Conservation (phyloP, 2,888 invertebrate species). For the Philereme vetulata region DNA sequence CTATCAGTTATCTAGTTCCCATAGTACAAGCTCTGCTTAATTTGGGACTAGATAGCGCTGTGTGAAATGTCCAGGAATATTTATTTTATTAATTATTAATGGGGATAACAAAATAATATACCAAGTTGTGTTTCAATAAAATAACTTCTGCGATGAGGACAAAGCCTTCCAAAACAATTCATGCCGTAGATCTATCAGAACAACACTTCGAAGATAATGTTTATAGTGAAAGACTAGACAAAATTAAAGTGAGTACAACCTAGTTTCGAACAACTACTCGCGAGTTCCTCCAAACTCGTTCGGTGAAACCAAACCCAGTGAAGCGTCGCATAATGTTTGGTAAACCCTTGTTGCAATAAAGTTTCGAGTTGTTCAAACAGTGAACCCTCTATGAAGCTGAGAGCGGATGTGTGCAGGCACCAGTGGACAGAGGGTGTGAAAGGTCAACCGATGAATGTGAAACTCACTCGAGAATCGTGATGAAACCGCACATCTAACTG, state of each 20-base stretch:
- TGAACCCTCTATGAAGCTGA: constrained; percentile 19
- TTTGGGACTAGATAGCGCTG: too few relatives aligned
- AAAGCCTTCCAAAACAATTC: background rate
- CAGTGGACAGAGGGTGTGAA: constrained; percentile 28
- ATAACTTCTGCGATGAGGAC: background rate
- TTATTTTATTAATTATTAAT: too few relatives aligned
- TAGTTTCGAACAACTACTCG: background rate
- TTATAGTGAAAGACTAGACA: constrained; percentile 5
- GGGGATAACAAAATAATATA: background rate
- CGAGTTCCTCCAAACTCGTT: background rate
- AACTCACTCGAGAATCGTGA: constrained; percentile 11
- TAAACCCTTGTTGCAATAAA: constrained; percentile 24
- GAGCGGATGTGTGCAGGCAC: constrained; percentile 33
- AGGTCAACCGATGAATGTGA: constrained; percentile 30
- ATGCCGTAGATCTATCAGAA: background rate
- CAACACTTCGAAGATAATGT: background rate
- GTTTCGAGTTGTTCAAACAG: constrained; percentile 23
- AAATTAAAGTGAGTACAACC: constrained; percentile 3
- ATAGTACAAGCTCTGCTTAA: too few relatives aligned
- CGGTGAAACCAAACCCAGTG: constrained; percentile 12
- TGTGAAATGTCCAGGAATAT: too few relatives aligned
- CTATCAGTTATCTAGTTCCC: too few relatives aligned
- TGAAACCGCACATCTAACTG: constrained; percentile 4
- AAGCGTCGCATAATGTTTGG: constrained; percentile 14
- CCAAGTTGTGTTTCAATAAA: constrained; percentile 8